phyloP scores from a whole-genome alignment of 2,797 vertebrate species.

The Heteromormyrus szaboi region DNA sequence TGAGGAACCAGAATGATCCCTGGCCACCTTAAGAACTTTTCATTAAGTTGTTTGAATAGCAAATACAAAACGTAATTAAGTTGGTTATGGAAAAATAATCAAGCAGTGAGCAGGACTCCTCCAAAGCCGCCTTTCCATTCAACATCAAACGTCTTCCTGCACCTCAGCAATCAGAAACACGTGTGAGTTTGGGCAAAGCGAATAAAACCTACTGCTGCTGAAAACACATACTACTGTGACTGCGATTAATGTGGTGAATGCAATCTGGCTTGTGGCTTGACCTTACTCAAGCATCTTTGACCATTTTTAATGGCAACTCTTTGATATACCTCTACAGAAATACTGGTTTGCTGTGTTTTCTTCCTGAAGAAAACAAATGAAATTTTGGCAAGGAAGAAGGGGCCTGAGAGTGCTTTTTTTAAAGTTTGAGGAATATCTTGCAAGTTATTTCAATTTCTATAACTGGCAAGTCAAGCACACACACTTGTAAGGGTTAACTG shows the following conservation, averaged over 20 bases:
- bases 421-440: neutral
- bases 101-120: conserved; percentile 29
- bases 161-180: conserved; percentile 34
- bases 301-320: neutral
- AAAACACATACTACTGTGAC: conserved; percentile 45
- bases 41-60: conserved; percentile 33
- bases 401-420: neutral
- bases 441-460: neutral
- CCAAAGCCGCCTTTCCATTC: conserved; percentile 37
- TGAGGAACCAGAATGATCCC: conserved; percentile 28
- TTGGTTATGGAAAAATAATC: conserved; percentile 37
- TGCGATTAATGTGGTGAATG: conserved; percentile 51
- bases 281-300: conserved; percentile 44
- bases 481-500: neutral
- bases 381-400: neutral
- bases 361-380: neutral
- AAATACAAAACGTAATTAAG: conserved; percentile 29
- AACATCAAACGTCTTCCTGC: conserved; percentile 47
- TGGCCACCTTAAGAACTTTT: neutral
- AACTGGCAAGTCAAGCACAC: neutral
- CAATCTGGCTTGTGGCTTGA: conserved; percentile 47
- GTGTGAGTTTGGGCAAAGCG: conserved; percentile 33
- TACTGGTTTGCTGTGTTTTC: neutral
- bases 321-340: neutral
- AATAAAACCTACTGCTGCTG: conserved; percentile 40